Evolutionary conservation across 2,797 vertebrate species (phyloP).

Genomic region (Cynodonichthys magdalenae): DNA sequence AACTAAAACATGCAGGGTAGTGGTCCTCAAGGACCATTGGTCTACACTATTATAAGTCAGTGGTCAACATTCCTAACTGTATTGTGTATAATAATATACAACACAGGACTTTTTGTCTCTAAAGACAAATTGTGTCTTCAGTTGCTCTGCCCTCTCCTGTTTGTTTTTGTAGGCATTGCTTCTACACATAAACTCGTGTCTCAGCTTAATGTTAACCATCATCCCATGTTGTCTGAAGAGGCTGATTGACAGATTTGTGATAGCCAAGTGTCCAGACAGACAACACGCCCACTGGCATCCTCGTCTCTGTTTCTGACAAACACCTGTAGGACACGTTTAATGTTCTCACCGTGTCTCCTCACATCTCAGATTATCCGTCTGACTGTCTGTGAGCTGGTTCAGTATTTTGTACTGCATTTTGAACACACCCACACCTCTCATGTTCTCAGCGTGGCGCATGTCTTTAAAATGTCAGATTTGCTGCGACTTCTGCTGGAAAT

Average conservation of each 20-base stretch:
- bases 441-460: slow-evolving; percentile 41
- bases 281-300: slow-evolving; percentile 20
- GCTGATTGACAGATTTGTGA: slow-evolving; percentile 42
- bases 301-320: slow-evolving; percentile 39
- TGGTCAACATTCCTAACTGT: no score
- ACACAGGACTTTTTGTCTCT: neutral
- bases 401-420: slow-evolving; percentile 9
- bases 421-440: slow-evolving; percentile 29
- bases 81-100: neutral
- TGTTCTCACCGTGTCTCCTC: slow-evolving; percentile 35
- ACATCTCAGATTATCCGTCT: slow-evolving; percentile 33
- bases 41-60: no score
- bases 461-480: slow-evolving; percentile 51
- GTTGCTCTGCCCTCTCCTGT: slow-evolving; percentile 2
- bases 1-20: no score
- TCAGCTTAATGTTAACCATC: slow-evolving; percentile 22
- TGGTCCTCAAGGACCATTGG: no score
- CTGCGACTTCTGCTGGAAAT: slow-evolving; percentile 34
- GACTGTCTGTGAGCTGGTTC: slow-evolving; percentile 25
- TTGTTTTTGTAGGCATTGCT: slow-evolving; percentile 6
- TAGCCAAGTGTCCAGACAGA: slow-evolving; percentile 23
- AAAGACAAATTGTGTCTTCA: neutral
- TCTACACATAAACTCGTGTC: slow-evolving; percentile 6
- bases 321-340: slow-evolving; percentile 41
- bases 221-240: neutral